Percentiles rank a stretch among this genome's conserved stretches.
Conservation (phyloP, 2,797 vertebrate species). For the Chloroceryle inda region DNA sequence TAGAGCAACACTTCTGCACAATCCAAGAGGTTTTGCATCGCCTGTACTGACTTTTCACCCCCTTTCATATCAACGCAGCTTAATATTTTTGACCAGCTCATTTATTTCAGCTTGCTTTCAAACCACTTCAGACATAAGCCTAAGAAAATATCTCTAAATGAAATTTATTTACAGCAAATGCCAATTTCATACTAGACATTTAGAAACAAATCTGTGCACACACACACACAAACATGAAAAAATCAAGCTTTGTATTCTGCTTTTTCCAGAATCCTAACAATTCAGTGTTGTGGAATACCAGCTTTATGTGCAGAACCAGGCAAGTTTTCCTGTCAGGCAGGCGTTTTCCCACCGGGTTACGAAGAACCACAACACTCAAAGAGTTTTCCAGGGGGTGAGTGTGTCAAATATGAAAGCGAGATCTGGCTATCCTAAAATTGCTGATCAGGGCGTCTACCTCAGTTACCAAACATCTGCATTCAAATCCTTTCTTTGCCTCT, state of each 20-base stretch:
- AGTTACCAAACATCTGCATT: slow-evolving; percentile 8
- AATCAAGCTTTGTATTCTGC: background rate
- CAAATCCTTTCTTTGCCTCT: slow-evolving; percentile 7
- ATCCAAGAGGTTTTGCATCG: background rate
- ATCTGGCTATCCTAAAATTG: background rate
- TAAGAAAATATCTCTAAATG: background rate
- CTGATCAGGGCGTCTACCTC: background rate
- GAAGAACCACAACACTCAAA: background rate
- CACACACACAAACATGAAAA: background rate
- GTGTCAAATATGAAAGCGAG: background rate
- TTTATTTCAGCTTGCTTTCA: background rate
- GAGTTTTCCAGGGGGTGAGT: background rate
- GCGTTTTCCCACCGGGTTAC: background rate
- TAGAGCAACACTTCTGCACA: background rate
- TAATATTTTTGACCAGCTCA: background rate
- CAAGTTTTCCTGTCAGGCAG: background rate
- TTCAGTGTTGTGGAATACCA: background rate
- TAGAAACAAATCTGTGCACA: background rate
- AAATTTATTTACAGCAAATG: slow-evolving; percentile 2
- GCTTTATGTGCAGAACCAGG: background rate
- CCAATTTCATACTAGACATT: background rate
- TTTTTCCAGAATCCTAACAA: background rate
- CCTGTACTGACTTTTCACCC: background rate
- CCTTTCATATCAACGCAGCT: background rate
- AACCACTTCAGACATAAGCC: background rate